Base-by-base conservation (phyloP, 2,888 invertebrate genomes). In the Molanna angustata region DNA sequence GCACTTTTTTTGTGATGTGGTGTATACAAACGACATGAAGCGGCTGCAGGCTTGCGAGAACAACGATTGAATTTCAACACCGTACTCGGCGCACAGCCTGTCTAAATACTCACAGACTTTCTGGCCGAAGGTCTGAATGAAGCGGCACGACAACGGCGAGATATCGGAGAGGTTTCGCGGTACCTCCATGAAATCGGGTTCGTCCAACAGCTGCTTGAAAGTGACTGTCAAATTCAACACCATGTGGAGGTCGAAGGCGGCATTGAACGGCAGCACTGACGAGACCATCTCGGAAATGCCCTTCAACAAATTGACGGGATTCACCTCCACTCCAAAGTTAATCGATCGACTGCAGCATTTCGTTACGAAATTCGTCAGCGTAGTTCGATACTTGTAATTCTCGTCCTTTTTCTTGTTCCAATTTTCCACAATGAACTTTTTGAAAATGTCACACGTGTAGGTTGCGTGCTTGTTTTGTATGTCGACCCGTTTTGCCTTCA, bases 371-470 rank as follows among this genome's bases (percentile, higher is more conserved):
- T 37, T 22, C 2, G 33, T 49, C 17, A 57, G 11, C 17, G 27
- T 35, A 4, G 19, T 7, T 27, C 52, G 45, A 44, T 58, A 50
- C 9, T 16, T 13, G 32, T 33, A 54, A 3, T 13, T n/a, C 6
- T 20, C 42, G 9, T 54, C 47, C 4, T 21, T 39, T 39, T 20
- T 47, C 6, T 13, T 46, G 27, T 58, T 46, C 55, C 52, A 58
- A 4, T 55, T 49, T n/a, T 45, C 42, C 1, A 35, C 13, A 2
- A 58, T 53, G 35, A 43, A 53, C 27, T 49, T 46, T 18, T 47
- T 43, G 17, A 55, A 53, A 17, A 53, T 45, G 1, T 35, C 11
- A 14, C 52, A 55, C 2, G 47, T 35, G 27, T 35, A 33, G 13
- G 35, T 11, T 7, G 49, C 37, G 21, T 54, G 54, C 6, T 37